Conservation (phyloP, 2,888 invertebrate species). For the Azorinus chamasolen region DNA sequence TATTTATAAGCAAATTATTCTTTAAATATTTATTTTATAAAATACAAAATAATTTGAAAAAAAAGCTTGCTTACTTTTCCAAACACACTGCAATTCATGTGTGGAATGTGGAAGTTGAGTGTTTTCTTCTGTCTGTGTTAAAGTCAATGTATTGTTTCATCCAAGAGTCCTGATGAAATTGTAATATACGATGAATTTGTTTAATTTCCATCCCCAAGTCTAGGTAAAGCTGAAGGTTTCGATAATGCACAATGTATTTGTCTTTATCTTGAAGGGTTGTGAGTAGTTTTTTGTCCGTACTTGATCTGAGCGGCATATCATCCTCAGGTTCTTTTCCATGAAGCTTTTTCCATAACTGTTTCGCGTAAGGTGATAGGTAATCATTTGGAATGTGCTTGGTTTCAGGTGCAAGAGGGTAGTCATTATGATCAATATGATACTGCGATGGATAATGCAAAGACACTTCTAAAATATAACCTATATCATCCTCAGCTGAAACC, state of each 20-base stretch:
- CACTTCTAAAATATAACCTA: conserved; percentile 29
- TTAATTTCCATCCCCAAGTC: conserved; percentile 63
- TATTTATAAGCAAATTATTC: too few relatives aligned
- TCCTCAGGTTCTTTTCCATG: neutral
- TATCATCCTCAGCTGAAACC: conserved; percentile 2
- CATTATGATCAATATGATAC: conserved; percentile 16
- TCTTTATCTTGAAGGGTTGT: conserved; percentile 8
- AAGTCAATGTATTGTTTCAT: conserved; percentile 82
- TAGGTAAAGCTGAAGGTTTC: conserved; percentile 31
- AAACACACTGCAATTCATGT: conserved; percentile 80
- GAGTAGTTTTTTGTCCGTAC: conserved; percentile 2
- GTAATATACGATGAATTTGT: conserved; percentile 77
- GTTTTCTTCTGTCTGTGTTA: conserved; percentile 57
- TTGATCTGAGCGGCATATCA: neutral
- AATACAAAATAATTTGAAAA: conserved; percentile 1
- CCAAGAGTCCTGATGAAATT: conserved; percentile 78
- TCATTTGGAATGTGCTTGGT: conserved; percentile 8
- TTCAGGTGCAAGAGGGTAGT: conserved; percentile 23
- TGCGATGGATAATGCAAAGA: neutral
- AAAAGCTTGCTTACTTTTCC: conserved; percentile 65
- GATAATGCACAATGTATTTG: conserved; percentile 21
- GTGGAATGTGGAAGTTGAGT: conserved; percentile 79
- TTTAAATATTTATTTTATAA: too few relatives aligned
- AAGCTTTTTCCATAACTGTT: conserved; percentile 11
- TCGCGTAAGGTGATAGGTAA: conserved; percentile 15